Base-by-base conservation (phyloP, 2,113 vertebrate species). In the Datnioides undecimradiatus region DNA sequence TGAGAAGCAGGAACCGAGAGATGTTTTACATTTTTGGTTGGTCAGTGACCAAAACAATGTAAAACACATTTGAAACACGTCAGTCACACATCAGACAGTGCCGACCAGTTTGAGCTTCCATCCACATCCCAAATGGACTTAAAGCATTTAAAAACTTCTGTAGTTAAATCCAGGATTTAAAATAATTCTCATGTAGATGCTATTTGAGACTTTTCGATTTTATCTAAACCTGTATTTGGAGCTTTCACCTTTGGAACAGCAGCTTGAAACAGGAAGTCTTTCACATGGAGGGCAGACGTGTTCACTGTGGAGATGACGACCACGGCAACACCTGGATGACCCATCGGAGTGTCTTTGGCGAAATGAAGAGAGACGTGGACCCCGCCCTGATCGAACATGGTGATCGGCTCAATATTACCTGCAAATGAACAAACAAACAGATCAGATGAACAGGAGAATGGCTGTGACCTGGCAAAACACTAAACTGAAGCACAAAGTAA, bases 341-440 rank as follows among this genome's bases (percentile, higher is more conserved):
- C 93, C 0, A 91, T 86, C 1, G 90, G 95, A 0, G 91, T 77
- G 0, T 94, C 94, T 90, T 85, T 91, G 73, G 95, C 92, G 54
- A 98, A 97, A 92, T 97, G 96, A 12, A 98, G 95, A 48, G 96
- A 94, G 31, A 95, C 93, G 14, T 93, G 92, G 84, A 98, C 89
- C 6, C 97, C 96, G 0, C 92, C 89, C 29, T 82, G 89, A 29
- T 97, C 95, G 0, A 94, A 95, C 23, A 96, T 81, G 0, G 94
- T 95, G 21, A 97, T 41, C 0, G 96, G 96, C 17, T 94, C 94
- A 78, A 95, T 51, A 1, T 79, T 80, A 85, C 96, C 97, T 98
- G 81, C 65, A 0, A 29, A 38, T 72, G 90, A 34, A 43, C 0
- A 1, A 0, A 4, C 27, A 45, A 27, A 60, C 8, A 38, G 34